Evolutionary conservation across 1,140 invertebrate species (phyloP), one percentile per base, ranked within the genome.

Genomic region (Drosophila obscura): DNA sequence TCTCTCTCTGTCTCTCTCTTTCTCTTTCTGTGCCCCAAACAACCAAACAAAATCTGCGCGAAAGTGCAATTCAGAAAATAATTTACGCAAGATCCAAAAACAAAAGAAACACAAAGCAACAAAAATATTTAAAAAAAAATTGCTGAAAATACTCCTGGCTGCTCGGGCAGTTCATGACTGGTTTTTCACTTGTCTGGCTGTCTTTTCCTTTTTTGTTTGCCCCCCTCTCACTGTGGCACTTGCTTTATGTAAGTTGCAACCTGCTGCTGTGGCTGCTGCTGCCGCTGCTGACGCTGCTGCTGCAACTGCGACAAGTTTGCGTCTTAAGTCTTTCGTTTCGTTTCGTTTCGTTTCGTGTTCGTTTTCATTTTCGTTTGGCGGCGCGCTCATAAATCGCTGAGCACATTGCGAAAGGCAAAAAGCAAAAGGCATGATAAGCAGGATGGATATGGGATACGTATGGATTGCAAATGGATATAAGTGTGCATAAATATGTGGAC

Each of bases 161-260:
- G 56, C n/a, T 26, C 16, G 55, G 67, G 41, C 49, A 61, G 55
- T 73, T 73, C 69, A 73, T 73, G 66, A 79, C 77, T 79, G 76
- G 77, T 73, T 79, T 77, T 66, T 13, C 41, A 55, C 44, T 55
- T 55, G 31, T 43, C 49, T 48, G 58, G 51, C 52, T 49, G 46
- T 28, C 52, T 45, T 57, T 59, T 44, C 16, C 22, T 35, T 61
- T 62, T 41, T 44, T 66, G 35, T 58, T 28, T 24, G 22, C 19
- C 6, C 26, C 26, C 26, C 26, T 1, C 26, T 6, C 5, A 28
- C 26, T 28, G 26, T 67, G 63, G 62, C 66, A 69, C 66, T 69
- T 69, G 66, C 62, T 84, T 83, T 84, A 83, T 83, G 80, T 83
- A 84, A 84, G 80, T 59, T 71, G 77, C 51, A 61, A 73, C 62